Percentiles rank a stretch among this genome's conserved stretches.
Conservation (phyloP, 2,888 invertebrate species). For the Chironomus riparius region DNA sequence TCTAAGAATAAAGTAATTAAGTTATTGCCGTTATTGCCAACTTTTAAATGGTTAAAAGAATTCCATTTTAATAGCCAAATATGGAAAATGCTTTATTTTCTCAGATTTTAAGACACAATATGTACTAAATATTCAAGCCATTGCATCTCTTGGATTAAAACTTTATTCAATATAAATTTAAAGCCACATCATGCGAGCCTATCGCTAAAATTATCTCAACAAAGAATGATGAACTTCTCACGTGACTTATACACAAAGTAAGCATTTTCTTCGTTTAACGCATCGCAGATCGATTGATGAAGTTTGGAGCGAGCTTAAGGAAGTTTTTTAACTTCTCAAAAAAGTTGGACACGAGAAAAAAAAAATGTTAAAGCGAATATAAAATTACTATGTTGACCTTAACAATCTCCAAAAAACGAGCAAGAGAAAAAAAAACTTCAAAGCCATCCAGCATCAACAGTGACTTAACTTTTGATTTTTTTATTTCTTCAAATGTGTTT, state of each 20-base stretch:
- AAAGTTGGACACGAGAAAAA: not conserved
- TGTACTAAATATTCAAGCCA: no score
- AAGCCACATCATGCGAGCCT: no score
- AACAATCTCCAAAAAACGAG: constrained; percentile 10
- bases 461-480: not conserved
- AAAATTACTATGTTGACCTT: constrained; percentile 22
- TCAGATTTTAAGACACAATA: no score
- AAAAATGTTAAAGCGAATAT: not conserved
- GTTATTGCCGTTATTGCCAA: no score
- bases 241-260: not conserved
- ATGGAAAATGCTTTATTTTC: no score
- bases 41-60: no score
- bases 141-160: no score
- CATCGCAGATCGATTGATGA: not conserved
- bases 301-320: constrained; percentile 21
- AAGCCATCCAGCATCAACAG: constrained; percentile 19
- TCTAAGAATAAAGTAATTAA: no score
- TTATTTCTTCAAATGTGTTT: not conserved
- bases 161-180: no score
- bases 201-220: no score
- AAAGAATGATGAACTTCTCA: not conserved
- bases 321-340: not conserved
- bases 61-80: no score
- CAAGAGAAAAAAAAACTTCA: constrained; percentile 5
- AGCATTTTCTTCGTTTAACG: not conserved